Conservation (phyloP, 2,888 invertebrate genomes). For the Magallana nippona region DNA sequence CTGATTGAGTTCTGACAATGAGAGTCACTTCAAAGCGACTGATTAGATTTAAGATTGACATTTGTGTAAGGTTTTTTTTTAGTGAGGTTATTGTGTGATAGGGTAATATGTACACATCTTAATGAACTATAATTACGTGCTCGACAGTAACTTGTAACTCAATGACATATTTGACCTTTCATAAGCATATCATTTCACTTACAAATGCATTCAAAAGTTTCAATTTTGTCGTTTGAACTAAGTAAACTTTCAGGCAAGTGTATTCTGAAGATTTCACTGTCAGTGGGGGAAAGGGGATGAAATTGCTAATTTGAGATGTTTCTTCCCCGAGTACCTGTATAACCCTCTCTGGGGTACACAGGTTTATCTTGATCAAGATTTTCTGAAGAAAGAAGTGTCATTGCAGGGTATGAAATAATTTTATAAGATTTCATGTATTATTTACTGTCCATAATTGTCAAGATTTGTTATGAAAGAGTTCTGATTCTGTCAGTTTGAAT, state of each 20-base stretch:
- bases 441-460: slow-evolving; percentile 17
- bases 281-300: not conserved
- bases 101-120: not conserved
- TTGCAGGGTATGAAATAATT: slow-evolving; percentile 5
- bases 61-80: not conserved
- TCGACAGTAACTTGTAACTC: not conserved
- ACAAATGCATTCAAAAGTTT: not conserved
- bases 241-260: not conserved
- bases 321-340: not conserved
- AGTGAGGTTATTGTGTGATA: not conserved
- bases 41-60: slow-evolving; percentile 19
- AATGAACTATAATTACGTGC: not conserved
- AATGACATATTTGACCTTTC: slow-evolving; percentile 7
- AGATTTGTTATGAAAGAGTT: slow-evolving; percentile 14
- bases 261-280: not conserved
- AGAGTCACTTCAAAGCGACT: slow-evolving; percentile 8
- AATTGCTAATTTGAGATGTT: not conserved
- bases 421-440: slow-evolving; percentile 2
- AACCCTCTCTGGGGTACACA: not conserved
- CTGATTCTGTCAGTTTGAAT: not conserved
- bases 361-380: slow-evolving; percentile 3
- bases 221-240: not conserved
- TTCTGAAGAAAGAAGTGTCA: not conserved
- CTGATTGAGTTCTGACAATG: slow-evolving; percentile 26
- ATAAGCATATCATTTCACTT: not conserved